Conservation (phyloP, 2,113 vertebrate species). For the Meles meles region DNA sequence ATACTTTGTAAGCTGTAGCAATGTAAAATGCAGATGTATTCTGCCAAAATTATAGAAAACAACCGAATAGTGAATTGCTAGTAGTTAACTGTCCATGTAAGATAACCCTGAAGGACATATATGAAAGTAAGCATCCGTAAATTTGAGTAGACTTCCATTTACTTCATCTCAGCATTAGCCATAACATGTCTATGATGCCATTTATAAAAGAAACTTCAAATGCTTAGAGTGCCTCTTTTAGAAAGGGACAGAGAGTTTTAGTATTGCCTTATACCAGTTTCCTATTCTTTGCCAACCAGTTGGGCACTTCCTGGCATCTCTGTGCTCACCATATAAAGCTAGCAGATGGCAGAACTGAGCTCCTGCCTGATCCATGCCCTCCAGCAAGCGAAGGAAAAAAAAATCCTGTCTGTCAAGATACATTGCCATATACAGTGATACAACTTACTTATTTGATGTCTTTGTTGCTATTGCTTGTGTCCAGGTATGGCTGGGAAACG, state of each 20-base stretch:
- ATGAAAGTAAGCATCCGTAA: background rate
- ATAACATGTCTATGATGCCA: background rate
- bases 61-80: background rate
- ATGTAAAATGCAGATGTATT: background rate
- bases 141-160: background rate
- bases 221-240: slow-evolving; percentile 12
- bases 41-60: background rate
- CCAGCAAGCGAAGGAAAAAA: slow-evolving; percentile 25
- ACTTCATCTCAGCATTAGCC: background rate
- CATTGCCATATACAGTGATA: slow-evolving; percentile 45
- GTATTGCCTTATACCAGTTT: background rate
- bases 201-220: background rate
- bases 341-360: slow-evolving; percentile 19
- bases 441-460: slow-evolving; percentile 29
- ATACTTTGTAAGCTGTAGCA: background rate
- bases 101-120: background rate
- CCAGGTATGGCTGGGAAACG: slow-evolving; percentile 23
- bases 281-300: slow-evolving; percentile 31
- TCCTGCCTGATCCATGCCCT: slow-evolving; percentile 44
- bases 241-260: slow-evolving; percentile 19
- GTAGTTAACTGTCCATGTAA: background rate
- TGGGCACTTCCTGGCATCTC: slow-evolving; percentile 50
- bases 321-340: slow-evolving; percentile 72
- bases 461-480: background rate
- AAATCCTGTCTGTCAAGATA: background rate